Evolutionary conservation across 2,888 invertebrate species (phyloP).

Genomic region (Diadegma fenestrale): DNA sequence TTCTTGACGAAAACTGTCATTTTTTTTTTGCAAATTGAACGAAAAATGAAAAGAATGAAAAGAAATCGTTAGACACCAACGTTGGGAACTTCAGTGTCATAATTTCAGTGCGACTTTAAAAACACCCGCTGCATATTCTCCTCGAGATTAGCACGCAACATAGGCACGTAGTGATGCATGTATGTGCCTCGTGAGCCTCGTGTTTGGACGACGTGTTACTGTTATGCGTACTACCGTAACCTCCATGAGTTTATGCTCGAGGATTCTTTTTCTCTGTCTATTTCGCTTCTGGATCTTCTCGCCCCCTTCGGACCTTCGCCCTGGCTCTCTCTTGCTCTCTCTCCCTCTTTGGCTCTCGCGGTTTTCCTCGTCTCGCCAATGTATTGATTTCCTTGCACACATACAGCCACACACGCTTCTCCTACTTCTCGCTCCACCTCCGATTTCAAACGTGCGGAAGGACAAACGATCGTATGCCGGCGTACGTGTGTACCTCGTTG

Average conservation of each 20-base stretch:
- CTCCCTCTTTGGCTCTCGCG: conserved; percentile 54
- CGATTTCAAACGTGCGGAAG: conserved; percentile 80
- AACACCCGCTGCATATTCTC: conserved; percentile 43
- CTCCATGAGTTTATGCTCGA: conserved; percentile 69
- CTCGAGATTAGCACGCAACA: conserved; percentile 21
- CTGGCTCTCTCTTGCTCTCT: conserved; percentile 49
- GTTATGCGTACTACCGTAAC: conserved; percentile 53
- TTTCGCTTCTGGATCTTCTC: conserved; percentile 50
- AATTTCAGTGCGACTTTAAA: neutral
- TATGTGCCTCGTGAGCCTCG: conserved; percentile 43
- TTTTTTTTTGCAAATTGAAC: too few species aligned
- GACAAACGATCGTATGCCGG: conserved; percentile 75
- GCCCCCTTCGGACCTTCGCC: conserved; percentile 41
- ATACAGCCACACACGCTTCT: conserved; percentile 42
- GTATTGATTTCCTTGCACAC: conserved; percentile 69
- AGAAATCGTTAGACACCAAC: too few species aligned
- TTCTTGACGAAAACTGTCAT: too few species aligned
- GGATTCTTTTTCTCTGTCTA: conserved; percentile 63
- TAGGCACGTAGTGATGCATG: conserved; percentile 38
- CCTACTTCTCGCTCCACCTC: conserved; percentile 51
- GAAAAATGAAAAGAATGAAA: too few species aligned
- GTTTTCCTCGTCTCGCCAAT: conserved; percentile 64
- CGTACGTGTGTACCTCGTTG: conserved; percentile 51
- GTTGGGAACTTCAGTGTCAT: too few species aligned
- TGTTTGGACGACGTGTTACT: conserved; percentile 41